Percentiles rank a stretch among this genome's conserved stretches.
Conservation (phyloP, 2,797 vertebrate species). For the Poeciliopsis presidionis region DNA sequence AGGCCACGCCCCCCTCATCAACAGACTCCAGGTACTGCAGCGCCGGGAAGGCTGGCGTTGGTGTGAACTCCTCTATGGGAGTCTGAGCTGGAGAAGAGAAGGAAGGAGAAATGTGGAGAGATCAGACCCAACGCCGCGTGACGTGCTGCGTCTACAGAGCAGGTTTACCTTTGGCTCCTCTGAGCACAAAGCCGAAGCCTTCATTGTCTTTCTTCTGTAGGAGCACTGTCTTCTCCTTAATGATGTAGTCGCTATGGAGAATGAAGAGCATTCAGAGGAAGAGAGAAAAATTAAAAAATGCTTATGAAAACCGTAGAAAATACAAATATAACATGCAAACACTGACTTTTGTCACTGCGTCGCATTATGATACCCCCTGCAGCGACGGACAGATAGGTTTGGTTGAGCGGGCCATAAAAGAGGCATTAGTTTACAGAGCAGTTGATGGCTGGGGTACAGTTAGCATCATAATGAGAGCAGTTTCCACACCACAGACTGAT, state of each 20-base stretch:
- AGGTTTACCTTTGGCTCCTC: conserved; percentile 93
- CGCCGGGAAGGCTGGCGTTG: conserved; percentile 93
- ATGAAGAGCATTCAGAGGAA: conserved; percentile 26
- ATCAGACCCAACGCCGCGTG: neutral
- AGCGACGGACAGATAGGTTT: conserved; percentile 60
- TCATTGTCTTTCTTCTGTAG: conserved; percentile 97
- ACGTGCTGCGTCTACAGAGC: conserved; percentile 11
- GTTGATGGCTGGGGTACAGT: conserved; percentile 56
- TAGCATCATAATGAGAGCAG: conserved; percentile 60
- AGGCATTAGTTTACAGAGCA: conserved; percentile 46
- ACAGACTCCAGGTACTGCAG: conserved; percentile 95
- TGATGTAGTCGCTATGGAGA: conserved; percentile 91
- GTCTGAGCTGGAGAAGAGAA: conserved; percentile 87
- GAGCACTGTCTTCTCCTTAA: conserved; percentile 95
- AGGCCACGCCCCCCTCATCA: conserved; percentile 94
- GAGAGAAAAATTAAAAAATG: conserved; percentile 9
- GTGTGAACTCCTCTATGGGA: conserved; percentile 96
- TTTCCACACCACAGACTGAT: conserved; percentile 50
- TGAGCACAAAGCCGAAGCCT: conserved; percentile 94
- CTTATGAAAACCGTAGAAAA: conserved; percentile 39
- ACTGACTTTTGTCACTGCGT: conserved; percentile 57
- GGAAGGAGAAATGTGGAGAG: conserved; percentile 3
- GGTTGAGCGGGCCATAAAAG: conserved; percentile 57
- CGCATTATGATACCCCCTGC: conserved; percentile 70
- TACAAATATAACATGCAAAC: conserved; percentile 66